Percentiles rank a stretch among this genome's conserved stretches.
phyloP scores from a whole-genome alignment of 2,797 vertebrate species.

The Siniperca obscura region DNA sequence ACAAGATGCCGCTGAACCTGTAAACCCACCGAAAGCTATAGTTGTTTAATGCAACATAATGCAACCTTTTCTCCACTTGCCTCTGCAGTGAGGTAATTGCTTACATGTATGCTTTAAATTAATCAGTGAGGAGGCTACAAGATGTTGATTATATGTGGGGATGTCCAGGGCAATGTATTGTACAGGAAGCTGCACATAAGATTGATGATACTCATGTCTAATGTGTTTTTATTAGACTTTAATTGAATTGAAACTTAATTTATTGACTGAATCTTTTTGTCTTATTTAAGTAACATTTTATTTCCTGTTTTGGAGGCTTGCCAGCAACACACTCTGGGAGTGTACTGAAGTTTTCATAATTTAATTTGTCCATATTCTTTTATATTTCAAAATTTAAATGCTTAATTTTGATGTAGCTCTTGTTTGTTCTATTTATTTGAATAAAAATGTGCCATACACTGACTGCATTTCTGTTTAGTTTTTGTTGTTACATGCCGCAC shows the following conservation, averaged over 20 bases:
- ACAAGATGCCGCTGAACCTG: not conserved
- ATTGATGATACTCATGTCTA: not conserved
- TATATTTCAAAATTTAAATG: not conserved
- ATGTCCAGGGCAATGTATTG: not conserved
- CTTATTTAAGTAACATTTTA: not conserved
- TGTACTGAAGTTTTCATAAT: not conserved
- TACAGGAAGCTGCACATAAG: slow-evolving; percentile 13
- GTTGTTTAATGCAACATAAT: not conserved
- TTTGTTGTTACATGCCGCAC: too few species aligned
- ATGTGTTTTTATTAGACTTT: not conserved
- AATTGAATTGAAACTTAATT: not conserved
- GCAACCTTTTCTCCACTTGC: not conserved
- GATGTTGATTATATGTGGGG: not conserved
- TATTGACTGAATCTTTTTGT: not conserved
- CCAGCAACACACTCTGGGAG: slow-evolving; percentile 29
- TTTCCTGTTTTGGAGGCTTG: not conserved
- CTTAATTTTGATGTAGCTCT: not conserved
- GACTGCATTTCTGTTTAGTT: not conserved
- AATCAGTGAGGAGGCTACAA: not conserved
- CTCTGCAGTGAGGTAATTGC: not conserved
- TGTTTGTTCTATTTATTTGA: slow-evolving; percentile 21
- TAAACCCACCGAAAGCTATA: not conserved
- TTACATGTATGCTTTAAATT: not conserved
- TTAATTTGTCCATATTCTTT: not conserved
- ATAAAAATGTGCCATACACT: slow-evolving; percentile 6